Percentiles rank a stretch among this genome's conserved stretches.
phyloP scores from a whole-genome alignment of 2,113 vertebrate genomes.

The Mionectes macconnelli region DNA sequence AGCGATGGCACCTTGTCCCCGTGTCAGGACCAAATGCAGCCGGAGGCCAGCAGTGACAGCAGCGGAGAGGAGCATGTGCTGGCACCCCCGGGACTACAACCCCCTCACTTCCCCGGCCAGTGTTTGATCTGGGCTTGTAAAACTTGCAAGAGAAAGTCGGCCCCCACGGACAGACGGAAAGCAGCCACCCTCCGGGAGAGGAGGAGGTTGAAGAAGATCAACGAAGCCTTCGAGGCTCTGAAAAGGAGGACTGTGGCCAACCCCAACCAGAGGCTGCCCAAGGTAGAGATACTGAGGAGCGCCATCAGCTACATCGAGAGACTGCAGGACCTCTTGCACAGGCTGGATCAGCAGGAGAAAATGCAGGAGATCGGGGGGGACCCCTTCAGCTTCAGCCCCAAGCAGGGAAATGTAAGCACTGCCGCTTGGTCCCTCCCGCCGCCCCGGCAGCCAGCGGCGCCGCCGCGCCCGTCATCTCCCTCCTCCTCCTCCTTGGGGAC shows the following conservation, averaged over 20 bases:
- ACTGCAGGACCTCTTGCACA: slow-evolving; percentile 91
- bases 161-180: slow-evolving; percentile 91
- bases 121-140: slow-evolving; percentile 98
- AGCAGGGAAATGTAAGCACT: slow-evolving; percentile 83
- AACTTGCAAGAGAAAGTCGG: slow-evolving; percentile 93
- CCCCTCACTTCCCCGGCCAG: slow-evolving; percentile 90
- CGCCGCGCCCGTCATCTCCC: not conserved
- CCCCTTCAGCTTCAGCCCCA: slow-evolving; percentile 75
- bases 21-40: slow-evolving; percentile 84
- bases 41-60: slow-evolving; percentile 88
- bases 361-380: slow-evolving; percentile 75
- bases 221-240: slow-evolving; percentile 95
- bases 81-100: slow-evolving; percentile 88
- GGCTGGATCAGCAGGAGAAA: slow-evolving; percentile 89
- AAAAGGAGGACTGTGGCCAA: slow-evolving; percentile 94
- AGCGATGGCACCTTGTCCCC: slow-evolving; percentile 87
- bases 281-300: slow-evolving; percentile 96
- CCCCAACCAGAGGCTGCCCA: slow-evolving; percentile 95
- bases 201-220: slow-evolving; percentile 95
- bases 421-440: not conserved
- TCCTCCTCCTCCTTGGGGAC: not conserved
- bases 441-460: not conserved
- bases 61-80: slow-evolving; percentile 92
- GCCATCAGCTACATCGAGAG: slow-evolving; percentile 97
- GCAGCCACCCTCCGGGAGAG: slow-evolving; percentile 94